phyloP scores from a whole-genome alignment of 1,140 invertebrate genomes.

The Heliothis subflexa region DNA sequence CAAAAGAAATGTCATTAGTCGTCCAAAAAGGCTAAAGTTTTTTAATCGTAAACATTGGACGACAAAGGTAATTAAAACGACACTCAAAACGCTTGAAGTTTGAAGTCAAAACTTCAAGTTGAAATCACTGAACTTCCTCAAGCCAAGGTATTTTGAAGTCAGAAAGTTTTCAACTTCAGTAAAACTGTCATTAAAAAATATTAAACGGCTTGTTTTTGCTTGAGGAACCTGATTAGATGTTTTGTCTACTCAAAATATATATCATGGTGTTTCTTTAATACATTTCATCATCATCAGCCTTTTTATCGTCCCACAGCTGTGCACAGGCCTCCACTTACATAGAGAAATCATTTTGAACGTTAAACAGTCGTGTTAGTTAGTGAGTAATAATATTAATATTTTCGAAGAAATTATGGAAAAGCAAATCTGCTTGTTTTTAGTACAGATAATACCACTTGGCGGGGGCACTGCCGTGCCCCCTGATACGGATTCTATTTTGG shows the following conservation, averaged over 20 bases:
- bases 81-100: conserved; percentile 52
- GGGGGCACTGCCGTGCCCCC: too few relatives aligned
- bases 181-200: conserved; percentile 33
- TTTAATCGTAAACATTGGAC: conserved; percentile 54
- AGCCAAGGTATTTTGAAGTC: background rate
- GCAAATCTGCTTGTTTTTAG: too few relatives aligned
- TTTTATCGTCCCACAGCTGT: too few relatives aligned
- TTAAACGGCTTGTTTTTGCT: background rate
- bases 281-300: too few relatives aligned
- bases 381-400: background rate
- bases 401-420: too few relatives aligned
- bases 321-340: too few relatives aligned
- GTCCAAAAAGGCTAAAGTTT: conserved; percentile 38
- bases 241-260: background rate
- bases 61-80: conserved; percentile 50
- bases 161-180: background rate
- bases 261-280: background rate
- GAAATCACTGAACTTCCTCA: conserved; percentile 29
- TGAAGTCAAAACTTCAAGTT: conserved; percentile 50
- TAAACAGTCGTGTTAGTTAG: too few relatives aligned
- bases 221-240: background rate
- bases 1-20: conserved; percentile 38
- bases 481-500: too few relatives aligned
- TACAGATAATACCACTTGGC: too few relatives aligned
- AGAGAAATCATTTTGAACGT: too few relatives aligned